A percentile compares a stretch with the other conserved stretches of the same genome.
Conservation (phyloP, 2,888 invertebrate species). For the Hoplodrina ambigua region DNA sequence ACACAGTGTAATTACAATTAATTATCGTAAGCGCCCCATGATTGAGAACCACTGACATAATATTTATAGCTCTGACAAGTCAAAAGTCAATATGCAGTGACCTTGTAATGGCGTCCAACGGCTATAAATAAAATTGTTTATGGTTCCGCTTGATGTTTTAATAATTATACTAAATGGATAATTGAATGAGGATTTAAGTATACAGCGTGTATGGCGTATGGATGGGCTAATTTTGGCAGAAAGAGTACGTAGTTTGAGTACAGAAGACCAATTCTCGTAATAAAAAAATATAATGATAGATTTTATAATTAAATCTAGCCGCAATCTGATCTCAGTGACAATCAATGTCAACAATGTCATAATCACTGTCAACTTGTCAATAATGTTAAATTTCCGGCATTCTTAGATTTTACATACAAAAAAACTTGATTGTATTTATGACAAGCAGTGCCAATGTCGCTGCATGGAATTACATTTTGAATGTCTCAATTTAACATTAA, state of each 20-base stretch:
- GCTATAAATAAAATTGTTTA: background rate
- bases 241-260: too few species aligned
- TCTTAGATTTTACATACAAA: background rate
- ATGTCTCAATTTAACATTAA: background rate
- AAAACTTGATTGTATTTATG: too few species aligned
- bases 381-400: too few species aligned
- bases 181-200: conserved; percentile 10
- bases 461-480: background rate
- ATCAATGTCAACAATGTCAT: too few species aligned
- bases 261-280: background rate
- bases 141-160: conserved; percentile 10
- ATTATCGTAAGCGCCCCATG: conserved; percentile 1
- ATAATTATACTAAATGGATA: conserved; percentile 29
- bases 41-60: conserved; percentile 31
- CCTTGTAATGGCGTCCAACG: conserved; percentile 33
- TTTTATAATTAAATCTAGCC: too few species aligned
- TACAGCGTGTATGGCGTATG: background rate
- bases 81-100: conserved; percentile 45
- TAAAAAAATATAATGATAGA: too few species aligned
- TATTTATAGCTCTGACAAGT: conserved; percentile 12
- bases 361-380: too few species aligned
- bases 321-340: too few species aligned
- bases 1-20: conserved; percentile 15
- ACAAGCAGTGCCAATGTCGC: background rate
- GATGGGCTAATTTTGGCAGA: background rate